These are phyloP conservation scores for Gambusia holbrooki DNA, from an alignment of 2,113 vertebrate species.

Conservation along the genomic window DNA sequence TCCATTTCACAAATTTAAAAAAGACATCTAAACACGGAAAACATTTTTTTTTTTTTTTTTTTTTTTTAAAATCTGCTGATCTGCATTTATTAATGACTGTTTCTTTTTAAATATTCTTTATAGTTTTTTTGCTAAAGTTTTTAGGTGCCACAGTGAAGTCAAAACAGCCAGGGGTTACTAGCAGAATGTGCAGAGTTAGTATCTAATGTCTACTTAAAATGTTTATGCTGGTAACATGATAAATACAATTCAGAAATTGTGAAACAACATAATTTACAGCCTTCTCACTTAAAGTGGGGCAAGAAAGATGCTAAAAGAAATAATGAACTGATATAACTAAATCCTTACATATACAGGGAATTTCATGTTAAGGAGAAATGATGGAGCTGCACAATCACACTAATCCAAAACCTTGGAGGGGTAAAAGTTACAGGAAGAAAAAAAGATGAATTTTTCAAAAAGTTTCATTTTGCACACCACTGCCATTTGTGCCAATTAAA, in stretches of 20 bases:
- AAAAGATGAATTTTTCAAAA: neutral
- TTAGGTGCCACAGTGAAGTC: no score
- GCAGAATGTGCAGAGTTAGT: neutral
- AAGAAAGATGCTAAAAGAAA: neutral
- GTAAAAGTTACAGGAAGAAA: neutral
- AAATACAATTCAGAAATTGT: neutral
- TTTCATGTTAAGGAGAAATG: neutral
- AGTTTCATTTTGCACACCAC: neutral
- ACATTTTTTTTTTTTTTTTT: no score
- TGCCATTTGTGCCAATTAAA: constrained; percentile 3
- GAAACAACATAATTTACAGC: neutral
- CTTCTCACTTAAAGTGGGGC: neutral
- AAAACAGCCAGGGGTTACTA: no score
- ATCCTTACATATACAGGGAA: neutral
- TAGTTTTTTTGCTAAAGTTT: no score
- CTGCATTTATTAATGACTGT: no score
- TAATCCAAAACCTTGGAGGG: neutral
- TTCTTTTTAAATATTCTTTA: no score
- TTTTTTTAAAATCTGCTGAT: no score
- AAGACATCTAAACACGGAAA: no score
- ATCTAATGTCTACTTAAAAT: neutral
- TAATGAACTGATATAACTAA: neutral
- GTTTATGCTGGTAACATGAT: neutral
- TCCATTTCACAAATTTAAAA: no score
- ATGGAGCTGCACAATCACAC: no score